A percentile compares a stretch with the other conserved stretches of the same genome.
Conservation (phyloP, 2,888 invertebrate genomes). For the Platerodrilus igneus region DNA sequence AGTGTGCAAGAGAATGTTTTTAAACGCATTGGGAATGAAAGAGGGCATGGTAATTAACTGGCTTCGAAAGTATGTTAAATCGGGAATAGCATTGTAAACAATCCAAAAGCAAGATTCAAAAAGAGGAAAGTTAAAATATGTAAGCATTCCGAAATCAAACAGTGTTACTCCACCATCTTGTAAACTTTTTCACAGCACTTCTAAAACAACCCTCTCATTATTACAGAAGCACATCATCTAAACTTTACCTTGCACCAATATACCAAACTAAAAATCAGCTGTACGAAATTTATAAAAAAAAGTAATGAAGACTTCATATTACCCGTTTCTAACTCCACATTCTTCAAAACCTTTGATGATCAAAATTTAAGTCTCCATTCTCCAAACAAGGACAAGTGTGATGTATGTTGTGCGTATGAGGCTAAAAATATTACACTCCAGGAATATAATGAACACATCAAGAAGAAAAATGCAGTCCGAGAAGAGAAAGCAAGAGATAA, state of each 20-base stretch:
- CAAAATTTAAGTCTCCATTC: not conserved
- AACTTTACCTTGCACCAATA: not conserved
- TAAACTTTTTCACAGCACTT: not conserved
- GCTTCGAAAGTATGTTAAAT: conserved; percentile 1
- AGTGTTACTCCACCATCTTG: too few relatives aligned
- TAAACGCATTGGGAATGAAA: not conserved
- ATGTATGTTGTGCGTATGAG: not conserved
- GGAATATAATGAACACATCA: not conserved
- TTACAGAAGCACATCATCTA: not conserved
- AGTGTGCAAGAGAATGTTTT: conserved; percentile 6
- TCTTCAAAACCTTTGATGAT: not conserved
- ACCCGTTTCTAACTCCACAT: not conserved
- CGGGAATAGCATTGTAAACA: not conserved
- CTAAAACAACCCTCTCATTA: conserved; percentile 1
- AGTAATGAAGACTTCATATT: not conserved
- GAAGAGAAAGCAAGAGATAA: conserved; percentile 2
- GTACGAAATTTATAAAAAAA: not conserved
- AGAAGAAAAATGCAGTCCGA: not conserved
- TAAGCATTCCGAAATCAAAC: not conserved
- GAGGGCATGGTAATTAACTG: conserved; percentile 4
- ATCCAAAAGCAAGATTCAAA: not conserved
- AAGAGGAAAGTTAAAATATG: too few relatives aligned
- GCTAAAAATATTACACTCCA: not conserved
- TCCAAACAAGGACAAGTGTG: conserved; percentile 1
- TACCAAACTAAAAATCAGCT: not conserved